Percentiles rank a stretch among this genome's conserved stretches.
phyloP scores from a whole-genome alignment of 2,888 invertebrate genomes.

The Cordilura impudica region DNA sequence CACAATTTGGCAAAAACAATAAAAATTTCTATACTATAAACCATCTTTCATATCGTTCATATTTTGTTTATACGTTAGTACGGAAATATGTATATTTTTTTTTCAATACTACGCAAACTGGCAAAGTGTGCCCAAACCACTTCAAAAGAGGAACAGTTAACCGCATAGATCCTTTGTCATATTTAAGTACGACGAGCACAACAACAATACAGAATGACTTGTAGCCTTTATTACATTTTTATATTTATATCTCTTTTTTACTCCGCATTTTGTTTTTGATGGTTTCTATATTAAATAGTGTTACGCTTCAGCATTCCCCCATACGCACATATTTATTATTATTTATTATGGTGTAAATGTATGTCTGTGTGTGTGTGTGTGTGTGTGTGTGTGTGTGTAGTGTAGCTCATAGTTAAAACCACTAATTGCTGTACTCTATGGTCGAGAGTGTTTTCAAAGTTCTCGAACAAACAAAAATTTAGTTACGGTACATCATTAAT shows the following conservation, averaged over 20 bases:
- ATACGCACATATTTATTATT: no score
- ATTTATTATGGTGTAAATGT: no score
- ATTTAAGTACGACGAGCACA: no score
- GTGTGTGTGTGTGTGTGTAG: no score
- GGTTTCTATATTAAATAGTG: neutral
- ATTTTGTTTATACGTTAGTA: neutral
- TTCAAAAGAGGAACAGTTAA: neutral
- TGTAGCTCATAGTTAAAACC: neutral
- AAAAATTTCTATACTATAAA: neutral
- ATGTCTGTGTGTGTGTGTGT: no score
- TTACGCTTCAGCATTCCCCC: neutral
- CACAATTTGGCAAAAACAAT: neutral
- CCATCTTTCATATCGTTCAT: neutral
- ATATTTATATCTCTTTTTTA: no score
- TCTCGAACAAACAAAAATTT: neutral
- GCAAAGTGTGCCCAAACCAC: neutral
- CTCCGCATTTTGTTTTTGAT: neutral
- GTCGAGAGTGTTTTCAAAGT: neutral
- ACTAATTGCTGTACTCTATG: neutral
- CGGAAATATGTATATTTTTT: neutral
- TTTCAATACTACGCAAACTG: neutral
- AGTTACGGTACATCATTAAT: constrained; percentile 43
- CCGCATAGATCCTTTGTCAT: neutral
- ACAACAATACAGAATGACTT: no score
- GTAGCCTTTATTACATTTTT: no score